A percentile compares a stretch with the other conserved stretches of the same genome.
These are phyloP conservation scores for Thrips palmi DNA, from an alignment of 1,140 invertebrate genomes.

Conservation along the genomic window DNA sequence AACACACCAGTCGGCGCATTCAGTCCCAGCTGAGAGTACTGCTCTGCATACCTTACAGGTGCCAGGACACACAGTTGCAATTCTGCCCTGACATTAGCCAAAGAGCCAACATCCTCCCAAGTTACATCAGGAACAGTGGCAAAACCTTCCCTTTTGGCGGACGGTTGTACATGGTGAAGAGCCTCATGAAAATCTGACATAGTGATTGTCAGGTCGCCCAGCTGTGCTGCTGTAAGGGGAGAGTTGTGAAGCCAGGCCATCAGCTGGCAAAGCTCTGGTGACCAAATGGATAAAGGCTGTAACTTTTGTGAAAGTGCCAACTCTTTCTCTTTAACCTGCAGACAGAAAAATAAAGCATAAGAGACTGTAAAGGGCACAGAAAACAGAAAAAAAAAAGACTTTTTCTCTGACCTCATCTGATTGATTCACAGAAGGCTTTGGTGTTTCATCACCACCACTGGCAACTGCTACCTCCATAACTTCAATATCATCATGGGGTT, in stretches of 20 bases:
- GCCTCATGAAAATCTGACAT: constrained; percentile 61
- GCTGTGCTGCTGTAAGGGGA: constrained; percentile 33
- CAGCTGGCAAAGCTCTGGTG: constrained; percentile 19
- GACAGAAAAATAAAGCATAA: too few species aligned
- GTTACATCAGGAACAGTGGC: constrained; percentile 92
- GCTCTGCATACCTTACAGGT: constrained; percentile 70
- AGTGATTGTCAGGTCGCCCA: constrained; percentile 42
- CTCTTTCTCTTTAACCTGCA: too few species aligned
- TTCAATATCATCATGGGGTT: too few species aligned
- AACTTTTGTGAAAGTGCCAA: too few species aligned
- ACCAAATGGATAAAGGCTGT: neutral
- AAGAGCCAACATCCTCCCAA: constrained; percentile 92
- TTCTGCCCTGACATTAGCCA: constrained; percentile 73
- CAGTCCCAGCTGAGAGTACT: constrained; percentile 59
- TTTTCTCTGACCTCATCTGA: too few species aligned
- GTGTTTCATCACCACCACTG: too few species aligned
- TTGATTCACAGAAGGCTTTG: too few species aligned
- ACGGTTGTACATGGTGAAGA: constrained; percentile 71
- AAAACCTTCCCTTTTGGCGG: constrained; percentile 91
- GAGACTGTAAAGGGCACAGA: too few species aligned
- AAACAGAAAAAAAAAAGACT: too few species aligned
- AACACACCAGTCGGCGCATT: constrained; percentile 69
- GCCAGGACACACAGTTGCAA: constrained; percentile 79
- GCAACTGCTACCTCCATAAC: too few species aligned
- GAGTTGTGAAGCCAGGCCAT: constrained; percentile 35